Evolutionary conservation across 2,888 invertebrate species (phyloP), one percentile per base, ranked within the genome.

Genomic region (Spodoptera littoralis): DNA sequence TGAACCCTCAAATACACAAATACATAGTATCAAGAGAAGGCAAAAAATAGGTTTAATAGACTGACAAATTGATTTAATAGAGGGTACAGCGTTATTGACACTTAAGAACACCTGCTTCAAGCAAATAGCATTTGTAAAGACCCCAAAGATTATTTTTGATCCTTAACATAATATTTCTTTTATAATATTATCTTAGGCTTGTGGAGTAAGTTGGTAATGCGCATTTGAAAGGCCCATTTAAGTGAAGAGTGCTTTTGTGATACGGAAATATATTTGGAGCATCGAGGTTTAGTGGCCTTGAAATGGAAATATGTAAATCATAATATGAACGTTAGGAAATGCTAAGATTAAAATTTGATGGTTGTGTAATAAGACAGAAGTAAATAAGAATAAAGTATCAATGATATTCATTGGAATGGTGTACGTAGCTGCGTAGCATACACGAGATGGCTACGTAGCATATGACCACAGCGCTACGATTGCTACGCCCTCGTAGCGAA

Each of bases 61-160:
- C 77, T 61, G 64, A 63, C 66, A 79, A 76, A 79, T 79, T 79
- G 66, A 76, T 77, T 79, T 76, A 76, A 73, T 69, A 70, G 68
- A 61, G 70, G 77, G 73, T 70, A 54, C 60, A 76, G 66, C 56
- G 60, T 76, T 76, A 77, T 73, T 50, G 77, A 64, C 70, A 76
- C 77, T 77, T 79, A 73, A 57, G 64, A 76, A 69, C 80, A 77
- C 77, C 77, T 79, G 77, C 24, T 70, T 65, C 51, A 63, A 44
- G 63, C 50, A 73, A 79, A 68, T 43, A 58, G 62, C 67, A 60
- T 68, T 70, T 41, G 61, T 53, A 68, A 66, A 68, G 49, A 53
- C 57, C 59, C 56, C 61, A 50, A 59, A 60, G 59, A 54, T 56
- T 75, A 50, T 75, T 74, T 56, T 46, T 48, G 51, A 65, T 45